A percentile compares a stretch with the other conserved stretches of the same genome.
Conservation (phyloP, 2,113 vertebrate genomes). For the Hippocampus zosterae region DNA sequence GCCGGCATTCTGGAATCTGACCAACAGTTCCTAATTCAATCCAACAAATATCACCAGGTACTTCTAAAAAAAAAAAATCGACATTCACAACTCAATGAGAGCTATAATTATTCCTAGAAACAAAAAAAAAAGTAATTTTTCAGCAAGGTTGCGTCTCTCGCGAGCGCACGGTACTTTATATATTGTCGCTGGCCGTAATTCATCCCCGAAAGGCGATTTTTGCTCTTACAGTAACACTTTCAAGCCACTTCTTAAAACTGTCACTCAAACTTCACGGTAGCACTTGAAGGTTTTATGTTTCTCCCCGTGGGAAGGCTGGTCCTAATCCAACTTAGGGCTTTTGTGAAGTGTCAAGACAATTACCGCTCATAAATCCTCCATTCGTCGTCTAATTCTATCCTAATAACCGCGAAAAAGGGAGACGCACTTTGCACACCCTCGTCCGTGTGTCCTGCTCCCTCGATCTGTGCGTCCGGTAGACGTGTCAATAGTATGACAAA, state of each 20-base stretch:
- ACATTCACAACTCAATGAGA: constrained; percentile 4
- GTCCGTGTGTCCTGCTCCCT: constrained; percentile 19
- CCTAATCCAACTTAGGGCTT: constrained; percentile 26
- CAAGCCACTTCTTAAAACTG: constrained; percentile 7
- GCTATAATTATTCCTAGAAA: constrained; percentile 13
- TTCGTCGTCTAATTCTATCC: constrained; percentile 12
- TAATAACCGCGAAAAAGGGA: constrained; percentile 14
- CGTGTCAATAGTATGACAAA: constrained; percentile 17
- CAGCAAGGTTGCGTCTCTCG: background rate
- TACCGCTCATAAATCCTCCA: constrained; percentile 4
- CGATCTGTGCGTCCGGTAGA: constrained; percentile 25
- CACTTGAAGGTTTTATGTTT: constrained; percentile 46
- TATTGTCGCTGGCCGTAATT: constrained; percentile 17
- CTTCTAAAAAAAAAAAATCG: constrained; percentile 4
- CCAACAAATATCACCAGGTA: constrained; percentile 9
- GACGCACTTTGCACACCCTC: constrained; percentile 28
- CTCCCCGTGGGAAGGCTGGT: constrained; percentile 21
- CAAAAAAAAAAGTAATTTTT: constrained; percentile 1
- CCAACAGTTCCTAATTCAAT: constrained; percentile 37
- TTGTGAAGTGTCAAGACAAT: constrained; percentile 8
- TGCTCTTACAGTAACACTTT: constrained; percentile 13
- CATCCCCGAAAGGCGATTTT: constrained; percentile 1
- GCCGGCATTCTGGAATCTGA: constrained; percentile 39
- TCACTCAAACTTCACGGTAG: constrained; percentile 37
- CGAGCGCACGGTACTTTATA: constrained; percentile 4